phyloP scores from a whole-genome alignment of 1,140 invertebrate species.

The Caligus rogercresseyi region DNA sequence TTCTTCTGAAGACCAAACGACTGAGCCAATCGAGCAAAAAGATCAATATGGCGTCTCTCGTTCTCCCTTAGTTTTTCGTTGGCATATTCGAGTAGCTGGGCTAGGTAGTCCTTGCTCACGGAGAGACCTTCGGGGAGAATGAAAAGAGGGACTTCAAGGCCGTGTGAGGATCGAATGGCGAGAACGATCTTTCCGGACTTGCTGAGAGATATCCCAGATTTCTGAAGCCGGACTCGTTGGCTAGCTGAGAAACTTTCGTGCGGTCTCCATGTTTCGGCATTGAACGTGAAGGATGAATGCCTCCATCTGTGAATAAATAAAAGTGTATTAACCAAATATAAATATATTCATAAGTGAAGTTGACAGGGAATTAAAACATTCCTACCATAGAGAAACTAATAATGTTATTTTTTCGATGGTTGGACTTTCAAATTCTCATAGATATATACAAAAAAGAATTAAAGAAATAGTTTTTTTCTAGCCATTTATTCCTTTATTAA shows the following conservation, averaged over 20 bases:
- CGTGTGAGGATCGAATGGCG: constrained; percentile 5
- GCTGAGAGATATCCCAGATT: constrained; percentile 33
- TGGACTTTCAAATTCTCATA: too few species aligned
- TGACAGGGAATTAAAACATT: too few species aligned
- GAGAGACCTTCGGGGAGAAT: not conserved
- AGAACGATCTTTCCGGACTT: constrained; percentile 30
- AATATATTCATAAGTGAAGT: too few species aligned
- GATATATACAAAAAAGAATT: too few species aligned
- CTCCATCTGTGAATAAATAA: too few species aligned
- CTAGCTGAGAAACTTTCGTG: constrained; percentile 27
- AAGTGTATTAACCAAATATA: too few species aligned
- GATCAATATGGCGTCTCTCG: not conserved
- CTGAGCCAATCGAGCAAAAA: too few species aligned
- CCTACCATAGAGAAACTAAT: too few species aligned
- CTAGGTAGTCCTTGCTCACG: not conserved
- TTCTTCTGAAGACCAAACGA: too few species aligned
- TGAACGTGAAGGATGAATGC: constrained; percentile 33
- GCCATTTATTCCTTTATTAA: too few species aligned
- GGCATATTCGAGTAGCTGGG: not conserved
- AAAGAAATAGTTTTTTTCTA: too few species aligned
- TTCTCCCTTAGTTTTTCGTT: not conserved
- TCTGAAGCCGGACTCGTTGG: constrained; percentile 30
- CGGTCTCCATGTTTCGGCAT: constrained; percentile 27
- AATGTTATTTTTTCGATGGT: too few species aligned
- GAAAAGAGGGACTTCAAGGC: constrained; percentile 11